A percentile compares a stretch with the other conserved stretches of the same genome.
Conservation (phyloP, 2,888 invertebrate genomes). For the Drosophila koepferae region DNA sequence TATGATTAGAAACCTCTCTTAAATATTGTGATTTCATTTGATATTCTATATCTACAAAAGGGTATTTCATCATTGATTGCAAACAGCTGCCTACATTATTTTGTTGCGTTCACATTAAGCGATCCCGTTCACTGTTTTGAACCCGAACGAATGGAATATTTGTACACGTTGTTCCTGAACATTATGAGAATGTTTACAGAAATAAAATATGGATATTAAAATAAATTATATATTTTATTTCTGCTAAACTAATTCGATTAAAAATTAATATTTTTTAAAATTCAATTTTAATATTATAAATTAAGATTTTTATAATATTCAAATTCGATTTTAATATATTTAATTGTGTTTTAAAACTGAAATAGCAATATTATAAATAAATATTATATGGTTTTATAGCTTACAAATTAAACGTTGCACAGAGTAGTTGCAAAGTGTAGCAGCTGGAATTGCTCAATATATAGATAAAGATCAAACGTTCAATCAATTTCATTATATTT, state of each 20-base stretch:
- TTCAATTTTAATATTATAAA: neutral
- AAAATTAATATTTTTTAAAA: neutral
- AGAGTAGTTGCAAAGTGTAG: constrained; percentile 20
- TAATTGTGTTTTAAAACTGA: no score
- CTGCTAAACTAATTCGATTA: neutral
- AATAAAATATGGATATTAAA: neutral
- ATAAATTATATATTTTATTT: neutral
- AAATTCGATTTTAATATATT: no score
- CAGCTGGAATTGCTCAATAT: neutral
- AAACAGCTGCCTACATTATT: constrained; percentile 10
- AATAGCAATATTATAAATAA: no score
- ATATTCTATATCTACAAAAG: neutral
- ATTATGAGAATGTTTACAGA: neutral
- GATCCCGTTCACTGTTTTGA: neutral
- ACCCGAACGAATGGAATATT: neutral
- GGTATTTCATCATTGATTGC: constrained; percentile 23
- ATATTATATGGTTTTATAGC: no score
- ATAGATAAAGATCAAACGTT: neutral
- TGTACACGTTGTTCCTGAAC: constrained; percentile 13
- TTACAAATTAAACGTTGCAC: no score
- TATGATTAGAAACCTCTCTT: neutral
- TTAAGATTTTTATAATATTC: no score
- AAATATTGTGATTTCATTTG: neutral
- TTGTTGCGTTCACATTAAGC: constrained; percentile 6
- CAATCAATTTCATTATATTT: constrained; percentile 5